A percentile compares a stretch with the other conserved stretches of the same genome.
Evolutionary conservation across 1,140 invertebrate genomes (phyloP).

Genomic region (Antheraea pernyi): DNA sequence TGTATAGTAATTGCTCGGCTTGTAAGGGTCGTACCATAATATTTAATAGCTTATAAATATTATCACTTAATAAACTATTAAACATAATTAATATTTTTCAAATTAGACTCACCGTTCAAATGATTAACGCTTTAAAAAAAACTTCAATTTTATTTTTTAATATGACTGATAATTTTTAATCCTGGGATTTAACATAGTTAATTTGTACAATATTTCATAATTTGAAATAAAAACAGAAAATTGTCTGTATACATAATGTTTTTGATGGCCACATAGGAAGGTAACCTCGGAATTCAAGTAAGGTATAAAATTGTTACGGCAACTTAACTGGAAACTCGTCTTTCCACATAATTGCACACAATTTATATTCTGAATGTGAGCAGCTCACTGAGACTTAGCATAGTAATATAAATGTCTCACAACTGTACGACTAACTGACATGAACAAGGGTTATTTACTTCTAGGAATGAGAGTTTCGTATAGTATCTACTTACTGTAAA

Average conservation of each 20-base stretch:
- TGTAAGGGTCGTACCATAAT: too few species aligned
- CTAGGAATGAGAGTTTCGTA: not conserved
- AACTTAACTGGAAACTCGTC: constrained; percentile 17
- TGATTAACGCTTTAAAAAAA: too few species aligned
- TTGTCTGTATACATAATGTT: not conserved
- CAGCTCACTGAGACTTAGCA: constrained; percentile 1
- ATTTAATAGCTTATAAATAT: too few species aligned
- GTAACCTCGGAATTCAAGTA: constrained; percentile 14
- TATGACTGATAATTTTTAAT: too few species aligned
- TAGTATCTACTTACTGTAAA: not conserved
- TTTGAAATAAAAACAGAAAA: too few species aligned
- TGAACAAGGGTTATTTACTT: not conserved
- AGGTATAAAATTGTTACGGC: constrained; percentile 19
- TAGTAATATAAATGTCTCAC: not conserved
- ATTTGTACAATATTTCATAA: too few species aligned
- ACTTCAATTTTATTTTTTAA: too few species aligned
- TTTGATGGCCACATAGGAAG: constrained; percentile 8
- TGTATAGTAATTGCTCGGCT: too few species aligned
- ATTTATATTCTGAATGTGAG: constrained; percentile 15
- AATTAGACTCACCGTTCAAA: too few species aligned
- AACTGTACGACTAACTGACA: not conserved
- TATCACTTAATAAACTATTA: too few species aligned
- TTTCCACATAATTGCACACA: constrained; percentile 17
- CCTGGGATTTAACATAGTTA: too few species aligned
- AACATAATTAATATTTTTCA: too few species aligned